Evolutionary conservation across 2,797 vertebrate genomes (phyloP).

Genomic region (Enteromius thamalakanensis): DNA sequence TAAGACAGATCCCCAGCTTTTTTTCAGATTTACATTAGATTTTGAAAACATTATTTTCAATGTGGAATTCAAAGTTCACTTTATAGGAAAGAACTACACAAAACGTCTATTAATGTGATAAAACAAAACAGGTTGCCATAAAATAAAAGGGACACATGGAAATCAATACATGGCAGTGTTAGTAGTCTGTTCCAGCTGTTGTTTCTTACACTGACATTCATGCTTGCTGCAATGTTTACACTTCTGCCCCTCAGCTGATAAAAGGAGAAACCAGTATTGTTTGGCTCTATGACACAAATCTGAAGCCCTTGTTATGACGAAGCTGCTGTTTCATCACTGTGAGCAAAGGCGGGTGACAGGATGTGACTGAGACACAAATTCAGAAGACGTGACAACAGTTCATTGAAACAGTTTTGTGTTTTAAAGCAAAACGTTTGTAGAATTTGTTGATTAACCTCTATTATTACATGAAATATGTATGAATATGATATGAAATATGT

Average conservation of each 20-base stretch:
- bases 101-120: background rate
- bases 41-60: background rate
- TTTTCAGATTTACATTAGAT: background rate
- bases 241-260: conserved; percentile 64
- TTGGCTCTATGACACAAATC: conserved; percentile 70
- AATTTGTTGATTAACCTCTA: conserved; percentile 1
- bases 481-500: background rate
- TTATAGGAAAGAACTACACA: background rate
- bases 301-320: conserved; percentile 68
- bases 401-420: background rate
- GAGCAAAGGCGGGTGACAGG: conserved; percentile 60
- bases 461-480: background rate
- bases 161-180: conserved; percentile 55
- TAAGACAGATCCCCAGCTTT: background rate
- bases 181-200: conserved; percentile 52
- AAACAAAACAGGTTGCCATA: too few species aligned
- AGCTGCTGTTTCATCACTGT: conserved; percentile 47
- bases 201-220: conserved; percentile 63
- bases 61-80: background rate
- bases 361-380: conserved; percentile 66
- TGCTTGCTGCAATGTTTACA: conserved; percentile 65
- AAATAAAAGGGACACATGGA: conserved; percentile 23
- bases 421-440: background rate
- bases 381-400: conserved; percentile 45
- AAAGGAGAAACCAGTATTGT: conserved; percentile 66